Conservation (phyloP, 2,797 vertebrate species). For the Megalops cyprinoides region DNA sequence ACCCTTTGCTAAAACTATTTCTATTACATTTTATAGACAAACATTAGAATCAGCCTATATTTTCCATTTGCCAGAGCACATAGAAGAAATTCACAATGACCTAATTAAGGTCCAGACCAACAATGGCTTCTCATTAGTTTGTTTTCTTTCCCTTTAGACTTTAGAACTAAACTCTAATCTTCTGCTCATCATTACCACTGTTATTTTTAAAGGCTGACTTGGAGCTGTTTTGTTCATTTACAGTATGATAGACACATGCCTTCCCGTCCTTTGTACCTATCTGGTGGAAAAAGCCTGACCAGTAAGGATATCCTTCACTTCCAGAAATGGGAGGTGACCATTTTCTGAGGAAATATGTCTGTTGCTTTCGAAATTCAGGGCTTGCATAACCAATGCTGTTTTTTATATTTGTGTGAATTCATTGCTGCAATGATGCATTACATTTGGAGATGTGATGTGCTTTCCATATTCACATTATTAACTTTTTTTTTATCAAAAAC, state of each 20-base stretch:
- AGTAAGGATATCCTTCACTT: constrained; percentile 67
- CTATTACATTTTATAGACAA: background rate
- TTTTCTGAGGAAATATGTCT: constrained; percentile 61
- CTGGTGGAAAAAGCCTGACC: constrained; percentile 56
- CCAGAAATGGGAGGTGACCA: constrained; percentile 52
- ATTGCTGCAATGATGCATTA: background rate
- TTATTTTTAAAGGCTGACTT: background rate
- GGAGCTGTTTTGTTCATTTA: constrained; percentile 53
- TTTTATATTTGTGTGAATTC: background rate
- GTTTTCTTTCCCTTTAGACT: background rate
- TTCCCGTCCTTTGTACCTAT: constrained; percentile 54
- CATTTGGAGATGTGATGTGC: no score
- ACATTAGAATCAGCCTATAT: background rate
- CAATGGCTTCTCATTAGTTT: background rate
- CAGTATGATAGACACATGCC: constrained; percentile 54
- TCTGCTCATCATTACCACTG: background rate
- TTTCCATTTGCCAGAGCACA: background rate
- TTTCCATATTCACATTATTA: background rate
- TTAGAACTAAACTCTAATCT: background rate
- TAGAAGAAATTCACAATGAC: background rate
- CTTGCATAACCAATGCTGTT: constrained; percentile 37
- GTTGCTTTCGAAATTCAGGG: constrained; percentile 48
- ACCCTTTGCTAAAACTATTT: background rate
- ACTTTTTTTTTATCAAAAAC: background rate
- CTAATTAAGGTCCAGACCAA: background rate